Evolutionary conservation across 2,888 invertebrate genomes (phyloP).

Genomic region (Cetonia aurata): DNA sequence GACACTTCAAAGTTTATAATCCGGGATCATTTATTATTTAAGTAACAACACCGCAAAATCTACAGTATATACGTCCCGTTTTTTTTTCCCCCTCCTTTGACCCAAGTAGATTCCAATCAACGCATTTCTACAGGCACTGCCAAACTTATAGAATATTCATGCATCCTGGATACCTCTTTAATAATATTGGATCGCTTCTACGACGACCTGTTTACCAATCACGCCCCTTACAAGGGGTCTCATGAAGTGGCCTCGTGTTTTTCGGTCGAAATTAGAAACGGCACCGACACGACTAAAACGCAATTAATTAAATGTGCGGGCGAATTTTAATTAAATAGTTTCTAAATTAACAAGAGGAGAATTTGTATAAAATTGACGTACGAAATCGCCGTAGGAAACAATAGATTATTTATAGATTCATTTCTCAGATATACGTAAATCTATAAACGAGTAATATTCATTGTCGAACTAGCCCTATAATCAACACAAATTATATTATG

Average conservation of each 20-base stretch:
- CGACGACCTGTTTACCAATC: conserved; percentile 49
- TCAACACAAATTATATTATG: too few species aligned
- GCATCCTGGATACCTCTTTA: conserved; percentile 25
- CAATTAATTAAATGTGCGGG: conserved; percentile 27
- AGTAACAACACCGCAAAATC: too few species aligned
- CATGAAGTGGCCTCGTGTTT: conserved; percentile 27
- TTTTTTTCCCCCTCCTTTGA: too few species aligned
- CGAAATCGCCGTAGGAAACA: not conserved
- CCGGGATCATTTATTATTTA: too few species aligned
- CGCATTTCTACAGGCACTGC: conserved; percentile 1
- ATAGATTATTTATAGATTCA: too few species aligned
- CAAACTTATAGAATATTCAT: conserved; percentile 47
- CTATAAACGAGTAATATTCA: too few species aligned
- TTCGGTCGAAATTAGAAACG: conserved; percentile 32
- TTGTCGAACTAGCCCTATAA: too few species aligned
- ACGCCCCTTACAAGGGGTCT: conserved; percentile 38
- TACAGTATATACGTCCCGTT: too few species aligned
- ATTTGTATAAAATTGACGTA: not conserved
- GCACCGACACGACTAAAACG: conserved; percentile 12
- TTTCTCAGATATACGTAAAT: too few species aligned
- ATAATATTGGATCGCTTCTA: conserved; percentile 30
- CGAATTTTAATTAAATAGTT: conserved; percentile 35
- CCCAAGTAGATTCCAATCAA: not conserved
- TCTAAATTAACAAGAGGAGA: not conserved
- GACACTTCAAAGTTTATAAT: too few species aligned